Evolutionary conservation across 1,140 invertebrate genomes (phyloP), one percentile per base, ranked within the genome.

Genomic region (Cotesia vestalis): DNA sequence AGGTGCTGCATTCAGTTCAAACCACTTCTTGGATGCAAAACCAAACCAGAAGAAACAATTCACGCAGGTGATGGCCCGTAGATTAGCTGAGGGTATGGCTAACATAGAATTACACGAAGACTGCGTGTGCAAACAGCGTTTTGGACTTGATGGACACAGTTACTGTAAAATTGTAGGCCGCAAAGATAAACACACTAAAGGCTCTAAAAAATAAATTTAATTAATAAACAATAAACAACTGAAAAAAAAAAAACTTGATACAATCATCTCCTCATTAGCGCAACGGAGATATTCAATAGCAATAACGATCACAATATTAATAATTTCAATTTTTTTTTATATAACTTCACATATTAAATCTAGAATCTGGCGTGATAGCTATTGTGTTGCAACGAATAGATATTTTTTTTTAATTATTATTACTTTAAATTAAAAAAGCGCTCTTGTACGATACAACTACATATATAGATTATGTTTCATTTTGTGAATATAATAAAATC

Each of bases 11-110:
- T 89, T 90, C 80, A 90, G 88, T 6, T 84, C 88, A 0, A 84
- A 80, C 66, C 89, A 88, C 75, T 91, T 89, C 81, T 51, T 87
- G 11, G 85, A 86, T 0, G 81, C 86, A 59, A 88, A 89, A 74
- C 80, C 88, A 0, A 87, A 83, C 34, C 86, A 89, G 76, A 88
- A 87, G 80, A 90, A 90, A 77, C 88, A 89, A 79, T 91, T 87
- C 81, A 73, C 89, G 12, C 88, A 88, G 75, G 83, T 89, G 0
- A 85, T 86, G 0, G 87, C 88, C 0, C 80, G 81, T 35, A 87
- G 85, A 69, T 85, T 91, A 69, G 84, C 78, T 17, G 86, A 88
- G 40, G 80, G 83, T 8, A 77, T 91, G 36, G 76, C 83, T 8
- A 78, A 82, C 4, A 72, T 85, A 38, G 82, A 84, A 71, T 27